Conservation (phyloP, 37 sponge, comb jelly and placozoan species). For the Petrosia ficiformis region DNA sequence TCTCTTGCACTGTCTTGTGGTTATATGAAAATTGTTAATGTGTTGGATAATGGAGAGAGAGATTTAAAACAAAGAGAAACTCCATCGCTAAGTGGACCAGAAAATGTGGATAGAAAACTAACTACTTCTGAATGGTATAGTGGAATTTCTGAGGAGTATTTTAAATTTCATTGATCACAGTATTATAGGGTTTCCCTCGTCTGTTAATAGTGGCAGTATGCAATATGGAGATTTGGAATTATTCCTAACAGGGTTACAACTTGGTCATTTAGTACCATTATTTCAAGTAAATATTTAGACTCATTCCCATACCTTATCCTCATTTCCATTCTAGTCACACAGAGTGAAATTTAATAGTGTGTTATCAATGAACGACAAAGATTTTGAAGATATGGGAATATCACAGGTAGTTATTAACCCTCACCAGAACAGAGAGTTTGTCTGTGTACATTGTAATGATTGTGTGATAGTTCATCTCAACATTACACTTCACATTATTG, state of each 20-base stretch:
- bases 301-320: neutral
- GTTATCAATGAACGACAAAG: slow-evolving; percentile 53
- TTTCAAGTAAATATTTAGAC: slow-evolving; percentile 25
- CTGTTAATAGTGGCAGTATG: neutral
- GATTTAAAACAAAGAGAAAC: neutral
- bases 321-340: slow-evolving; percentile 27
- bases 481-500: no score
- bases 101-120: neutral
- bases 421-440: no score
- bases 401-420: no score
- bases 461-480: no score
- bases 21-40: slow-evolving; percentile 24
- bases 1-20: slow-evolving; percentile 26
- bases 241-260: slow-evolving; percentile 60
- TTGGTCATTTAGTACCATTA: slow-evolving; percentile 46
- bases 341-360: slow-evolving; percentile 45
- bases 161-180: neutral
- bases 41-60: slow-evolving; percentile 10
- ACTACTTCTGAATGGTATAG: neutral
- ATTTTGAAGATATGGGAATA: slow-evolving; percentile 62
- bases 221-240: slow-evolving; percentile 66
- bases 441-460: no score
- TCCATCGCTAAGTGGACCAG: neutral
- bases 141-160: neutral
- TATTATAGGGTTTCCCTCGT: neutral